phyloP scores from a whole-genome alignment of 2,113 vertebrate species.

The Gorsachius goisagi region DNA sequence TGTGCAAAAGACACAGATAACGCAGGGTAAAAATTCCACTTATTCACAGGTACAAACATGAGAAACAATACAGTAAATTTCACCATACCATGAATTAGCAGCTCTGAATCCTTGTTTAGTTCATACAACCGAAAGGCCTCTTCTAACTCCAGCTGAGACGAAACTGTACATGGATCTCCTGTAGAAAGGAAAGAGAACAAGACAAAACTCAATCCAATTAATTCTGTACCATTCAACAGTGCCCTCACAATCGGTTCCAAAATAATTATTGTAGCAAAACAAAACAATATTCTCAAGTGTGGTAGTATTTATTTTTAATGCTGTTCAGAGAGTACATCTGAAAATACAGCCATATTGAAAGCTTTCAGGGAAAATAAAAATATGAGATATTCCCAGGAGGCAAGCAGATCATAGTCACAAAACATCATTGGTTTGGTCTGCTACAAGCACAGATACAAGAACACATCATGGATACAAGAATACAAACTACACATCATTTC shows the following conservation, averaged over 20 bases:
- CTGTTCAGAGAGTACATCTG: background rate
- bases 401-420: background rate
- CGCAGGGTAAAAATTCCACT: background rate
- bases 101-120: constrained; percentile 97
- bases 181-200: constrained; percentile 17
- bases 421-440: background rate
- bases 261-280: background rate
- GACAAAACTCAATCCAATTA: background rate
- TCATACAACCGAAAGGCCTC: constrained; percentile 97
- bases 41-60: background rate
- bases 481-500: background rate
- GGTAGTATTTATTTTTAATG: background rate
- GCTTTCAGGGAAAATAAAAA: background rate
- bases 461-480: too few species aligned
- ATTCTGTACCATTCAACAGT: background rate
- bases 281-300: background rate
- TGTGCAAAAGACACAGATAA: background rate
- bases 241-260: background rate
- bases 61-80: background rate
- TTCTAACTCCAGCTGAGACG: constrained; percentile 96
- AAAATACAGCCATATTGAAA: background rate
- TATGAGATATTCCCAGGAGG: background rate
- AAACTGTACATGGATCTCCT: constrained; percentile 98
- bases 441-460: background rate
- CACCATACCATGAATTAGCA: constrained; percentile 91